A percentile compares a stretch with the other conserved stretches of the same genome.
These are phyloP conservation scores for Limulus polyphemus DNA, from an alignment of 2,888 invertebrate genomes.

Conservation along the genomic window DNA sequence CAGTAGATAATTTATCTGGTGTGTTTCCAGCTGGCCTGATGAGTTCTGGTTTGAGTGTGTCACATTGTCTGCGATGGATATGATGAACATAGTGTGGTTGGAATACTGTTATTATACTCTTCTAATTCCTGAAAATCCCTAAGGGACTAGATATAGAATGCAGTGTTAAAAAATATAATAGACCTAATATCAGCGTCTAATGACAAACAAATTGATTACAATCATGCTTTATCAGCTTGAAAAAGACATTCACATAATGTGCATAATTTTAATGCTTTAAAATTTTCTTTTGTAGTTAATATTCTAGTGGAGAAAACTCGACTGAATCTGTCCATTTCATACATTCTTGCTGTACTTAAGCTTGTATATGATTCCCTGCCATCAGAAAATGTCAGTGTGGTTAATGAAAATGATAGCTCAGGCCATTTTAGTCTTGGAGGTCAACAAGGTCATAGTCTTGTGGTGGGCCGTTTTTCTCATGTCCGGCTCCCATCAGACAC, in stretches of 20 bases:
- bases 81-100: too few species aligned
- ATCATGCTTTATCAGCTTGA: background rate
- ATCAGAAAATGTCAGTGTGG: constrained; percentile 38
- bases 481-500: constrained; percentile 46
- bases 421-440: constrained; percentile 1
- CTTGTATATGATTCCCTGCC: constrained; percentile 52
- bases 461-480: constrained; percentile 24
- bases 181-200: too few species aligned
- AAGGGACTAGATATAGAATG: too few species aligned
- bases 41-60: too few species aligned
- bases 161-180: too few species aligned
- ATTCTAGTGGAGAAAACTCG: constrained; percentile 58
- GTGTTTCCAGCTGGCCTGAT: too few species aligned
- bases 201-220: too few species aligned
- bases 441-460: too few species aligned
- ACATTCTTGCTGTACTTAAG: constrained; percentile 47
- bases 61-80: too few species aligned
- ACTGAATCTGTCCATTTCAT: constrained; percentile 58
- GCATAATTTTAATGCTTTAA: background rate
- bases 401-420: constrained; percentile 4
- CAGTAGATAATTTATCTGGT: too few species aligned
- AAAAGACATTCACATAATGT: background rate
- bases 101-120: too few species aligned
- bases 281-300: constrained; percentile 44
- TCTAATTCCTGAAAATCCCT: too few species aligned